phyloP scores from a whole-genome alignment of 2,888 invertebrate genomes.

The Sialis lutaria region DNA sequence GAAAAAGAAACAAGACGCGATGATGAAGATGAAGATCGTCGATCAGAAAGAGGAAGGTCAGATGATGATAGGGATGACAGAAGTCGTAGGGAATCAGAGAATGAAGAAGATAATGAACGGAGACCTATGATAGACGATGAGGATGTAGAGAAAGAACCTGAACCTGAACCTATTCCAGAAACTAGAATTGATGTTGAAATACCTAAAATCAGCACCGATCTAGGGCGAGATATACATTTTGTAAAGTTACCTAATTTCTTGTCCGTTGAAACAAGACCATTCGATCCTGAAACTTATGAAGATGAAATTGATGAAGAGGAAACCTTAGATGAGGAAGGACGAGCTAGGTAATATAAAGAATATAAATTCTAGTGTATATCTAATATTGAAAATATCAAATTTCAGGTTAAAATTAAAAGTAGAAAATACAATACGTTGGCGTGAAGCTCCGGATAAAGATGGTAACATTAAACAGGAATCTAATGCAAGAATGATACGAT shows the following conservation, averaged over 20 bases:
- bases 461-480: conserved; percentile 75
- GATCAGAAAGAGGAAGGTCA: conserved; percentile 17
- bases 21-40: conserved; percentile 17
- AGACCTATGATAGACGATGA: conserved; percentile 24
- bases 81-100: conserved; percentile 14
- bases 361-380: neutral
- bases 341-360: conserved; percentile 42
- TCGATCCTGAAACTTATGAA: conserved; percentile 87
- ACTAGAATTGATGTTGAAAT: conserved; percentile 94
- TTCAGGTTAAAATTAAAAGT: conserved; percentile 78
- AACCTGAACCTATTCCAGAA: conserved; percentile 71
- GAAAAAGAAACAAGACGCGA: conserved; percentile 12
- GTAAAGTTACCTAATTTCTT: conserved; percentile 96
- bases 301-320: conserved; percentile 99
- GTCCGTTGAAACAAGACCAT: conserved; percentile 93
- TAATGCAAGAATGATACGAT: conserved; percentile 86
- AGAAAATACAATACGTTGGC: conserved; percentile 96
- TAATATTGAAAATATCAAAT: conserved; percentile 5
- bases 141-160: conserved; percentile 46
- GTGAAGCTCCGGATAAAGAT: conserved; percentile 62
- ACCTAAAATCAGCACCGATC: conserved; percentile 82
- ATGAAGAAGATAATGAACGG: conserved; percentile 27
- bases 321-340: conserved; percentile 92
- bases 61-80: conserved; percentile 13
- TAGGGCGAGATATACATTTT: conserved; percentile 85